Base-by-base conservation (phyloP, 2,888 invertebrate genomes). In the Ypsolopha scabrella region DNA sequence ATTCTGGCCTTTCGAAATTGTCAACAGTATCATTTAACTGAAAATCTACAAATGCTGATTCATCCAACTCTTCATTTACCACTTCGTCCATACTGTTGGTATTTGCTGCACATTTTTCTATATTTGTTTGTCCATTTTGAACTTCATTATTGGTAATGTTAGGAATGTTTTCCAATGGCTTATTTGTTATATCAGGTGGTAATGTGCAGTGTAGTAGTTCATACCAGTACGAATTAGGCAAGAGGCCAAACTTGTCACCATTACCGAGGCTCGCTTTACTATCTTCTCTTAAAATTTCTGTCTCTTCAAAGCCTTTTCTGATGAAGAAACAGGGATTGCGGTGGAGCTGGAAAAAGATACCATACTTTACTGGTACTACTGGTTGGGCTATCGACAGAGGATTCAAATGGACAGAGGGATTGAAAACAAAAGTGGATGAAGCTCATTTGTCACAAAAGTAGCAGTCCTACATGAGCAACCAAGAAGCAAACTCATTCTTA, bases 241-340 rank as follows among this genome's bases (percentile, higher is more conserved):
- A 59, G 6, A 90, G 71, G 10, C 88, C 87, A 65, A 90, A 87
- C 58, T 71, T 77, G 60, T 89, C 89, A 10, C 87, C 87, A 58
- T 79, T 72, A 1, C 52, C 60, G 13, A 89, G 63, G n/a, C 60
- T 54, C 10, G 73, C 57, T 2, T 65, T 60, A 24, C 64, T 58
- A 53, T 81, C 68, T 58, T 76, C 68, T 49, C 63, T 65, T 37
- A 89, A 58, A 50, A 87, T 63, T 52, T 75, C 63, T 7, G 70
- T 63, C 8, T 71, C 63, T 3, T 54, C 58, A 55, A 66, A 55
- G 51, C 65, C 62, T 54, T 69, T 67, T 55, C 68, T 67, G 58
- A 63, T 65, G 51, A 75, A 82, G 62, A 87, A 90, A 61, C 88
- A 88, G 33, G 89, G 89, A 59, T 89, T 89, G 59, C 72, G 67